Percentiles rank a stretch among this genome's conserved stretches.
Evolutionary conservation across 2,888 invertebrate species (phyloP).

Genomic region (Polyommatus iphigenia): DNA sequence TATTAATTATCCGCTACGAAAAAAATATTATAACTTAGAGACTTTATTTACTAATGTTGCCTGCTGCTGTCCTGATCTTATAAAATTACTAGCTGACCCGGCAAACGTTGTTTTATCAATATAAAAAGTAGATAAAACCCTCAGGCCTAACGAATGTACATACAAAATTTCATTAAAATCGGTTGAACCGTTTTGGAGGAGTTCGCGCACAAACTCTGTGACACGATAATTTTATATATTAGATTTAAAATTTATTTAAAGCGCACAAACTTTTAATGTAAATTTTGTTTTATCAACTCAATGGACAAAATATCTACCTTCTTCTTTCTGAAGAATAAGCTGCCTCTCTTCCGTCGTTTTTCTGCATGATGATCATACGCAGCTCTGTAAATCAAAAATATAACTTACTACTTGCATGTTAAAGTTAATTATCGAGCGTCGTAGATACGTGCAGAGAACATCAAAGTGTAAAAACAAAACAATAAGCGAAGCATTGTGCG

Average conservation of each 20-base stretch:
- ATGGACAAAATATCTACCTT: conserved; percentile 73
- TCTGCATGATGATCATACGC: conserved; percentile 88
- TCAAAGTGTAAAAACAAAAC: conserved; percentile 37
- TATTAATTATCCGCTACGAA: too few species aligned
- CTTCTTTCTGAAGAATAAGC: conserved; percentile 94
- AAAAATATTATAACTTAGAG: too few species aligned
- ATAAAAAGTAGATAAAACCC: too few species aligned
- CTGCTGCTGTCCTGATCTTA: too few species aligned
- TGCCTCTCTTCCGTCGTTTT: conserved; percentile 92
- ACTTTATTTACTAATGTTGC: too few species aligned
- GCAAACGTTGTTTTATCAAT: too few species aligned
- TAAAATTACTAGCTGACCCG: too few species aligned
- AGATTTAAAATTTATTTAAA: background rate
- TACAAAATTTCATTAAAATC: too few species aligned
- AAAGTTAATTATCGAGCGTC: background rate
- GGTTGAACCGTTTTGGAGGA: too few species aligned
- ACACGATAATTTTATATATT: too few species aligned
- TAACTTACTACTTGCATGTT: conserved; percentile 20
- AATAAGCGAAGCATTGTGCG: conserved; percentile 53
- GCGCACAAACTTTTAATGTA: background rate
- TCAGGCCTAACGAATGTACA: too few species aligned
- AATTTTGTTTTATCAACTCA: background rate
- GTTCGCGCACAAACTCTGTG: too few species aligned
- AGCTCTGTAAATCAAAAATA: conserved; percentile 62
- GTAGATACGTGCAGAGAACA: conserved; percentile 1